Base-by-base conservation (phyloP, 1,140 invertebrate genomes). In the Callitettix versicolor region DNA sequence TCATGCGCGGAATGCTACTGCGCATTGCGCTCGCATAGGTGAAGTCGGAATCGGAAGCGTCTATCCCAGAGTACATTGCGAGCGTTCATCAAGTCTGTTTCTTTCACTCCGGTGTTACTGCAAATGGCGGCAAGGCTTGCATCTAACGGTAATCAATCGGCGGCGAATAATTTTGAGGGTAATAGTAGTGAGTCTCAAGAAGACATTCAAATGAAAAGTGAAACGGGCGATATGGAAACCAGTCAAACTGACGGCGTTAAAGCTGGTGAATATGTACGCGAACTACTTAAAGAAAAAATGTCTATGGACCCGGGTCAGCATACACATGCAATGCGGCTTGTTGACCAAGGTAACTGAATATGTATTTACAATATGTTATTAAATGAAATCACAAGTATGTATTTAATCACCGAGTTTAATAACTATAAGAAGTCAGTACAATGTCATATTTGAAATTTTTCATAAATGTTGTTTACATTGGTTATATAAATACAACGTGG, bases 201-300 rank as follows among this genome's bases (percentile, higher is more conserved):
- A 55, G 54, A 55, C 40, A 55, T 55, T 15, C 54, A 55, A 49
- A 55, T 55, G 54, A 55, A 55, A 20, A 49, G 33, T 46, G 54
- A 55, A 40, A 12, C 30, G 24, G 54, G 21, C 14, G 40, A 55
- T 30, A 46, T 42, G 53, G 42, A 55, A 26, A 26, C 44, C 9
- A 55, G 22, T 24, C 54, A 55, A 26, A 22, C 38, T 17, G 55
- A 73, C 48, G 73, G 75, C 63, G 79, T 84, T 60, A 87, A 86
- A 71, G 81, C 81, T 62, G 81, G 76, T 40, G 84, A 88, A 70
- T 88, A 88, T 62, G 79, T 88, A 59, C 71, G 79, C 7, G 84
- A 88, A 61, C 71, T 88, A 15, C 67, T 88, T 38, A 78, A 79
- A 41, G 86, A 88, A 64, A 86, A 86, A 68, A 75, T 82, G 53